Conservation (phyloP, 2,888 invertebrate genomes). For the Magallana nippona region DNA sequence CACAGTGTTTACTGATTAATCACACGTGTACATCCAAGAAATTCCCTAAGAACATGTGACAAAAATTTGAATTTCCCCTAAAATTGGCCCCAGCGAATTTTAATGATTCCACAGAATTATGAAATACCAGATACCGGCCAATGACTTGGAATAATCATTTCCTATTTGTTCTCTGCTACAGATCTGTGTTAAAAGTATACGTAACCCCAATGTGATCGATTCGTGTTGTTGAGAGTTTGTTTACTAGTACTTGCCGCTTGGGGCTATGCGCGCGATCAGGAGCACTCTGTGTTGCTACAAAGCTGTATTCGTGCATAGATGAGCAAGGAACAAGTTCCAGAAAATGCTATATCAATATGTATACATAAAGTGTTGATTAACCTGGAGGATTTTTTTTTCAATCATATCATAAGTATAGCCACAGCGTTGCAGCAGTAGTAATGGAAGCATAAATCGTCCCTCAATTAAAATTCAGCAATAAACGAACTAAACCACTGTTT, state of each 20-base stretch:
- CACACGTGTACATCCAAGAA: background rate
- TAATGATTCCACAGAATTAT: too few species aligned
- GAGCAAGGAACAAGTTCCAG: too few species aligned
- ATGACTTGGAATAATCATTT: background rate
- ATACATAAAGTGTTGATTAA: too few species aligned
- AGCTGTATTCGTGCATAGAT: background rate
- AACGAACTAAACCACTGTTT: too few species aligned
- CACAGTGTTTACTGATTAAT: background rate
- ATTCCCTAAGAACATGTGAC: background rate
- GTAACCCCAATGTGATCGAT: constrained; percentile 9
- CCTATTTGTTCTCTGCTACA: background rate
- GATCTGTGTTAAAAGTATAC: background rate
- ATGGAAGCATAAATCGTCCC: too few species aligned
- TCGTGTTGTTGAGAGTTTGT: background rate
- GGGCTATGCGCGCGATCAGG: background rate
- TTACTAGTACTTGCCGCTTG: background rate
- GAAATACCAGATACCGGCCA: background rate
- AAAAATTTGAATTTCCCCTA: too few species aligned
- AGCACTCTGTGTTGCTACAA: background rate
- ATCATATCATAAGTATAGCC: too few species aligned
- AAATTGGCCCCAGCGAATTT: too few species aligned
- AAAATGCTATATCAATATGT: too few species aligned
- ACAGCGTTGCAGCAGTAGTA: too few species aligned
- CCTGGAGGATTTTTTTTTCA: too few species aligned
- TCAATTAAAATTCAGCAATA: too few species aligned